Base-by-base conservation (phyloP, 2,797 vertebrate species). In the Oreochromis grahami region DNA sequence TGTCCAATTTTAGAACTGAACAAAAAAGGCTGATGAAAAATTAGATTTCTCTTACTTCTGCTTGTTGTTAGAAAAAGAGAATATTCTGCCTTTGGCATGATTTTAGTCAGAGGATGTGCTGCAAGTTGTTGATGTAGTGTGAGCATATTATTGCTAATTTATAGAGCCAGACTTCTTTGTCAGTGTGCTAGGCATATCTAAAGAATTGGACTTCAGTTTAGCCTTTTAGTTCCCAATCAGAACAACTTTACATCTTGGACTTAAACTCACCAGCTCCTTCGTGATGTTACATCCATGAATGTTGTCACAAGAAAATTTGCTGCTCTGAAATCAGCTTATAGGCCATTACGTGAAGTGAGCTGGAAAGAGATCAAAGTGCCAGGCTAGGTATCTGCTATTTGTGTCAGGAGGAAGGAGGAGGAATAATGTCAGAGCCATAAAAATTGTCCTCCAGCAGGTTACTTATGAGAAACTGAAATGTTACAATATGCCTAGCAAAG, bases 41-140 rank as follows among this genome's bases (percentile, higher is more conserved):
- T 72, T 29, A 0, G 6, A 72, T 26, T 5, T 45, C 9, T 45
- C 14, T 17, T 0, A 43, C 21, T 17, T 43, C 38, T 43, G 41
- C 24, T 45, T 45, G 41, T 45, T 11, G 41, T 43, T 43, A 7
- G 36, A 15, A 24, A 24, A 43, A 68, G n/a, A 15, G 2, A 68
- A 43, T 43, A 68, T 43, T 68, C n/a, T 5, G 65, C 8, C 15
- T 29, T 45, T 45, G 8, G 24, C 24, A 29, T 12, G 41, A 45
- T 45, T 70, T 70, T 48, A 45, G 68, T 17, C 24, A 72, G 41
- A 45, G 2, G 26, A 12, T 32, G 19, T 32, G 24, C 26, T 74
- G 26, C 45, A 19, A 50, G 7, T 50, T 74, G 26, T 2, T 19
- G 26, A 50, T 74, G 17, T 0, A 70, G 65, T 45, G 21, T 70